Percentiles rank a stretch among this genome's conserved stretches.
These are phyloP conservation scores for Excalfactoria chinensis DNA, from an alignment of 2,113 vertebrate species.

Conservation along the genomic window DNA sequence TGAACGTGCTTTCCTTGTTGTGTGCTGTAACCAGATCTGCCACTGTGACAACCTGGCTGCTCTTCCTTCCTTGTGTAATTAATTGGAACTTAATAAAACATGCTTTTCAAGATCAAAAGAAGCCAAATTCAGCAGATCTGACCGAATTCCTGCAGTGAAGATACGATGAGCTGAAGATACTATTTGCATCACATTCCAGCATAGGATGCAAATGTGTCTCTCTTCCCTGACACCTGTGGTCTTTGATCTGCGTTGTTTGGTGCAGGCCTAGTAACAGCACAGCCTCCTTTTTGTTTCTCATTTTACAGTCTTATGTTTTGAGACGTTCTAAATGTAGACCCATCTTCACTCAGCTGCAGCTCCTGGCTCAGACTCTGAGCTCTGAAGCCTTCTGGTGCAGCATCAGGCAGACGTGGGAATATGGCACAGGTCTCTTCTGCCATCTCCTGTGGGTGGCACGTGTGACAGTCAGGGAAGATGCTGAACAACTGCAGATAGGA, in stretches of 20 bases:
- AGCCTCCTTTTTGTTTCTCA: not conserved
- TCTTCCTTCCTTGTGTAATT: not conserved
- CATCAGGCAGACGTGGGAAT: not conserved
- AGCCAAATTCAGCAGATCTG: not conserved
- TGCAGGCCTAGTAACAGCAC: not conserved
- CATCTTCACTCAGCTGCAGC: not conserved
- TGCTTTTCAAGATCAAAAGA: not conserved
- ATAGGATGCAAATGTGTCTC: not conserved
- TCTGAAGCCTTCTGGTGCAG: not conserved
- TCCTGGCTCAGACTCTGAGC: not conserved
- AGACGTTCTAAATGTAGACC: not conserved
- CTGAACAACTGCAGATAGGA: not conserved
- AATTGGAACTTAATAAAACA: not conserved
- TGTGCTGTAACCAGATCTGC: not conserved
- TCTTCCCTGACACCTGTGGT: not conserved
- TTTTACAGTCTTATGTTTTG: not conserved
- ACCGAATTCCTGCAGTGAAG: not conserved
- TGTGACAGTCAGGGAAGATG: not conserved
- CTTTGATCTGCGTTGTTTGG: not conserved
- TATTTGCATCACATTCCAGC: not conserved
- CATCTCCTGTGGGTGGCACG: not conserved
- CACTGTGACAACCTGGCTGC: not conserved
- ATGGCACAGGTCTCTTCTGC: not conserved
- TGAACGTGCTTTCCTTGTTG: not conserved
- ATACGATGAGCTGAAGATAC: fast-evolving